Conservation (phyloP, 1,140 invertebrate species). For the Brachionus asplanchnoidis region DNA sequence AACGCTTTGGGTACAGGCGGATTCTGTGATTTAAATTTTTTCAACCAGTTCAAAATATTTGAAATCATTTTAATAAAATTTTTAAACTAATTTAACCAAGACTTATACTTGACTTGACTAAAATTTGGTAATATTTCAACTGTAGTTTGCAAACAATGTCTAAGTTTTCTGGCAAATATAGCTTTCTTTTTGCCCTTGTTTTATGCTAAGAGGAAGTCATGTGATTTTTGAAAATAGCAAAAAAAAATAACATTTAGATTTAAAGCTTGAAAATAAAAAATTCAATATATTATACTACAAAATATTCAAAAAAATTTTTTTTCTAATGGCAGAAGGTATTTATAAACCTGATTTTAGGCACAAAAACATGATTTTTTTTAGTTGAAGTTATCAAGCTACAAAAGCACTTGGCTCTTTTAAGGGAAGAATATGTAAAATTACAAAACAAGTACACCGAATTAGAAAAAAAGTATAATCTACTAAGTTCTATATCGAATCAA, state of each 20-base stretch:
- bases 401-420: conserved; percentile 74
- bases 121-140: not conserved
- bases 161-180: not conserved
- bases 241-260: not conserved
- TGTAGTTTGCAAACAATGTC: not conserved
- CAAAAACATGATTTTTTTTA: not conserved
- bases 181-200: not conserved
- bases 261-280: not conserved
- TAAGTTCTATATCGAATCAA: conserved; percentile 62
- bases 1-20: conserved; percentile 18
- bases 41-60: not conserved
- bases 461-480: conserved; percentile 73
- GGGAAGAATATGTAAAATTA: conserved; percentile 84
- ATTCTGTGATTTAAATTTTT: not conserved
- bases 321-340: conserved; percentile 21
- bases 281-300: not conserved
- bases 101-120: not conserved
- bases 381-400: conserved; percentile 70
- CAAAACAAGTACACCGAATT: conserved; percentile 74
- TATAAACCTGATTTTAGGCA: not conserved
- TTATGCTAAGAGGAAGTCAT: conserved; percentile 8
- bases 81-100: not conserved
- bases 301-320: not conserved
- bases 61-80: conserved; percentile 17
- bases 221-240: not conserved